These are phyloP conservation scores for Zygogramma bicolorata DNA, from an alignment of 2,888 invertebrate genomes.

Conservation along the genomic window DNA sequence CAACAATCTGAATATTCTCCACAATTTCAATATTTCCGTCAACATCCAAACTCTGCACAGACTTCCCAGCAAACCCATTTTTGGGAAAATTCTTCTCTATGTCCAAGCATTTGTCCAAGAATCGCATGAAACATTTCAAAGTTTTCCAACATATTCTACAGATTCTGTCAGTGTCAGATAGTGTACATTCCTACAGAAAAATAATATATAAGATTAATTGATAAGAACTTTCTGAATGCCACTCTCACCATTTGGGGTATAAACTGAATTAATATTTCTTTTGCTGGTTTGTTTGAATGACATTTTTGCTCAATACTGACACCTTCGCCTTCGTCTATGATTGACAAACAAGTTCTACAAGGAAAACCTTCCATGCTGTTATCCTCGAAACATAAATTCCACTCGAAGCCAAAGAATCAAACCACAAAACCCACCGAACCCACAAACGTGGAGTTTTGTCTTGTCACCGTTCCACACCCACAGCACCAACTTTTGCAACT, in stretches of 20 bases:
- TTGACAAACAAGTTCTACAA: slow-evolving; percentile 36
- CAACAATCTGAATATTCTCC: slow-evolving; percentile 29
- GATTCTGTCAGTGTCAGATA: slow-evolving; percentile 31
- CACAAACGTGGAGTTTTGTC: not conserved
- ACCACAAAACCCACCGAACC: slow-evolving; percentile 31
- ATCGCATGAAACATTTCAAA: slow-evolving; percentile 29
- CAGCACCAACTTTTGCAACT: not conserved
- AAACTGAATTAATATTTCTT: slow-evolving; percentile 34
- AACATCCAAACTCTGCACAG: slow-evolving; percentile 12
- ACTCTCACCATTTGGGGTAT: slow-evolving; percentile 34
- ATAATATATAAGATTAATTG: not conserved
- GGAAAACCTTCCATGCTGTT: slow-evolving; percentile 32
- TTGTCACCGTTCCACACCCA: not conserved
- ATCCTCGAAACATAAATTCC: slow-evolving; percentile 24
- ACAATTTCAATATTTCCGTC: slow-evolving; percentile 26
- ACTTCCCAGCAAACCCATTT: not conserved
- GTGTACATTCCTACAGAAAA: slow-evolving; percentile 32
- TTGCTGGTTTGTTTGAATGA: slow-evolving; percentile 24
- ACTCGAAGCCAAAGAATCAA: no score
- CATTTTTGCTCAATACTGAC: slow-evolving; percentile 24
- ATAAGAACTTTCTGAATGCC: no score
- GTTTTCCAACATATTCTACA: slow-evolving; percentile 36
- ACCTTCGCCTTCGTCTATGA: slow-evolving; percentile 15
- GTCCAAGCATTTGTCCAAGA: slow-evolving; percentile 38
- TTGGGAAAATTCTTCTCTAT: slow-evolving; percentile 27